Conservation (phyloP, 2,888 invertebrate genomes). For the Mellilla xanthometata region DNA sequence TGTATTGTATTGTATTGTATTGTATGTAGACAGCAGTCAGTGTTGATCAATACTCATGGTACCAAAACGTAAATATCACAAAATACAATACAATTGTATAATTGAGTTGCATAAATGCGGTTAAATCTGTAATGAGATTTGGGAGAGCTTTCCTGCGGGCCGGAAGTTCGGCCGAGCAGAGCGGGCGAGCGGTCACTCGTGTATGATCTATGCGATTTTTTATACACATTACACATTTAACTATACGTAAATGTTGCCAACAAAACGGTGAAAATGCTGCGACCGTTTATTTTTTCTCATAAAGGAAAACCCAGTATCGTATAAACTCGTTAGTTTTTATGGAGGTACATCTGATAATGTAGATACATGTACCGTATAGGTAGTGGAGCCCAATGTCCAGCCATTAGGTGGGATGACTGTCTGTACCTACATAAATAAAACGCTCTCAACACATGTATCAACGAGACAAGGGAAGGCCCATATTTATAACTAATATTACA, state of each 20-base stretch:
- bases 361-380: conserved; percentile 19
- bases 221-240: conserved; percentile 60
- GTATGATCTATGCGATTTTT: conserved; percentile 68
- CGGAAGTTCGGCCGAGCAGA: conserved; percentile 33
- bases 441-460: conserved; percentile 7
- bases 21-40: no score
- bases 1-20: no score
- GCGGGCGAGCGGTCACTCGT: conserved; percentile 59
- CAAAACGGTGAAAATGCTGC: conserved; percentile 19
- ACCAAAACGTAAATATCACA: no score
- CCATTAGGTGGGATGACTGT: conserved; percentile 22
- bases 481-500: no score
- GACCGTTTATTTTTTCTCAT: conserved; percentile 26
- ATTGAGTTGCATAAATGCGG: conserved; percentile 32
- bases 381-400: conserved; percentile 19
- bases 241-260: conserved; percentile 49
- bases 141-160: conserved; percentile 49
- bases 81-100: neutral
- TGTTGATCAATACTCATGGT: no score
- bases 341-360: conserved; percentile 31
- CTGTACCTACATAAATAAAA: conserved; percentile 23
- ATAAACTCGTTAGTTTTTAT: conserved; percentile 33
- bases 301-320: conserved; percentile 25
- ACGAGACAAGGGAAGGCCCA: neutral
- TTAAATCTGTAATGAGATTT: conserved; percentile 56